Base-by-base conservation (phyloP, 1,140 invertebrate species). In the Drosophila nebulosa region DNA sequence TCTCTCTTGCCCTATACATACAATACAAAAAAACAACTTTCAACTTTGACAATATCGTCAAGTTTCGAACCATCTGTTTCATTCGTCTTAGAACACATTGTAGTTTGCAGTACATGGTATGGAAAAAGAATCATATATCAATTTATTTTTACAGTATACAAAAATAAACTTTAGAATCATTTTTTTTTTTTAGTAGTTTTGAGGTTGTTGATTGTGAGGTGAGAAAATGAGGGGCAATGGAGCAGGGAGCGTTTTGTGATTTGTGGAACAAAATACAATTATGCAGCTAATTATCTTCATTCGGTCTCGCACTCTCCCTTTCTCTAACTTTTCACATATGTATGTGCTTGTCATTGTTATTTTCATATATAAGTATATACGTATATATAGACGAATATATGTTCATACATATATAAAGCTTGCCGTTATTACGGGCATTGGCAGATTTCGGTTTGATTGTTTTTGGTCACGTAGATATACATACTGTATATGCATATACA, bases 21-120 rank as follows among this genome's bases (percentile, higher is more conserved):
- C 74, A 71, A 64, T 75, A 68, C 64, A 83, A 69, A 70, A 69
- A 69, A 70, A 56, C 53, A 79, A 66, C 66, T 57, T 58, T 65
- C 62, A 78, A 78, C 74, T 81, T 70, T 51, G 79, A 84, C 76
- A 56, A 36, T 78, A 68, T 64, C 86, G 80, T 80, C 81, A 79
- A 68, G 53, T 77, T 86, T 86, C 59, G 86, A 85, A 77, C 81
- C 81, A 70, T 74, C 64, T 69, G 77, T 72, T 64, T 71, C 50
- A 39, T 21, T 63, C 42, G 12, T 14, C 30, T 70, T 46, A 85
- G 80, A 85, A 85, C 80, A 85, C 80, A 85, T 85, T 63, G 77
- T 80, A 86, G 81, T 80, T 86, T 77, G 73, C 77, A 85, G 78
- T 85, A 65, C 64, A 58, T 64, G 30, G 7, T 46, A 18, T 46